A percentile compares a stretch with the other conserved stretches of the same genome.
phyloP scores from a whole-genome alignment of 2,888 invertebrate genomes.

The Nomada ruficornis region DNA sequence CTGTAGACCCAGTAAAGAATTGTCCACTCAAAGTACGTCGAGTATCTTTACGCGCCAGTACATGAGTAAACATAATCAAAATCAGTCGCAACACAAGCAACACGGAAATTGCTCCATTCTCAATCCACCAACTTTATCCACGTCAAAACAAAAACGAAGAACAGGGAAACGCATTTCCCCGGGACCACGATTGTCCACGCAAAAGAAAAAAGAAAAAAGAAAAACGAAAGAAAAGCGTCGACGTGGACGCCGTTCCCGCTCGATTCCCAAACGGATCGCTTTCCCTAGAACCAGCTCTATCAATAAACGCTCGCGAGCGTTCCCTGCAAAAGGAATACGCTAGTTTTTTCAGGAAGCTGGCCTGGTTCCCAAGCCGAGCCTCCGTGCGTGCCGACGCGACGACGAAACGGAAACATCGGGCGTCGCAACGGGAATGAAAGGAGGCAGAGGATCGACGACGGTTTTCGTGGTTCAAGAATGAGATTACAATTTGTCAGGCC shows the following conservation, averaged over 20 bases:
- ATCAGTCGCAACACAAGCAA: no score
- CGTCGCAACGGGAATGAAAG: background rate
- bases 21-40: no score
- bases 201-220: background rate
- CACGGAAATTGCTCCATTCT: no score
- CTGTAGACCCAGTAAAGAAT: no score
- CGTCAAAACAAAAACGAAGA: no score
- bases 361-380: slow-evolving; percentile 58
- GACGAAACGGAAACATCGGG: background rate
- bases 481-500: slow-evolving; percentile 80
- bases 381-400: background rate
- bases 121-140: no score
- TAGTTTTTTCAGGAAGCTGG: slow-evolving; percentile 51
- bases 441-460: slow-evolving; percentile 36
- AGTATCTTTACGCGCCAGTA: no score
- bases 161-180: no score
- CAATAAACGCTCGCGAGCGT: slow-evolving; percentile 39
- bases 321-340: slow-evolving; percentile 53
- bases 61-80: no score
- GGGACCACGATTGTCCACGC: no score
- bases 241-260: background rate
- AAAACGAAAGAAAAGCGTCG: background rate
- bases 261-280: slow-evolving; percentile 37
- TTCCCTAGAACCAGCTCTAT: slow-evolving; percentile 55
- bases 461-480: slow-evolving; percentile 75